Base-by-base conservation (phyloP, 2,797 vertebrate species). In the Poecilia velifera region DNA sequence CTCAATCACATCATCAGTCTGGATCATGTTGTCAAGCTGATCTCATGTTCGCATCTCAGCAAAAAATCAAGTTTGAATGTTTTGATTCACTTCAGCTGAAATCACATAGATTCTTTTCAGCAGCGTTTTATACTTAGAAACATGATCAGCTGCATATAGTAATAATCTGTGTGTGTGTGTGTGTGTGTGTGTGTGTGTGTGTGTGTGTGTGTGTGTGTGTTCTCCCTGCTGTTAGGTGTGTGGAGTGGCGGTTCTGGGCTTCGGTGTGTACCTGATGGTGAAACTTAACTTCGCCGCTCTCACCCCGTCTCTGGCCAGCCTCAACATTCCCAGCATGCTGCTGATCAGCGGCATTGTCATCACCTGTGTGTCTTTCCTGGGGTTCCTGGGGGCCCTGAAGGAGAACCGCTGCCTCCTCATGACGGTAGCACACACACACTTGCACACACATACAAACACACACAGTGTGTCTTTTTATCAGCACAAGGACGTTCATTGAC, bases 391-490 rank as follows among this genome's bases (percentile, higher is more conserved):
- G 0, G 95, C 96, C 7, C 92, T 96, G 51, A 96, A 95, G 68
- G 96, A 96, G 79, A 96, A 96, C 88, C 95, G 95, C 79, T 96
- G 96, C 57, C 91, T 96, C 10, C 93, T 96, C 25, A 87, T 96
- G 79, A 93, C 92, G 77, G 96, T 96, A 79, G 46, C 43, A n/a
- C 43, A 45, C 66, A 34, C 5, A 4, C 78, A 7, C 57, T 13
- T 16, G 46, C 74, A 64, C 73, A 76, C 47, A 16, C 49, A 43
- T 18, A 57, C 59, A 66, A 12, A 16, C 51, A 55, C 53, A 9
- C 1, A 25, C 3, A 28, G 4, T 31, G 57, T 28, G 12, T 28
- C 1, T 59, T 57, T 53, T 25, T 53, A 53, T 51, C 49, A 7
- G 18, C 18, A 51, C 47, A 51, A 51, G 6, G 47, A 49, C 47